Evolutionary conservation across 2,113 vertebrate genomes (phyloP).

Genomic region (Pristiophorus japonicus): DNA sequence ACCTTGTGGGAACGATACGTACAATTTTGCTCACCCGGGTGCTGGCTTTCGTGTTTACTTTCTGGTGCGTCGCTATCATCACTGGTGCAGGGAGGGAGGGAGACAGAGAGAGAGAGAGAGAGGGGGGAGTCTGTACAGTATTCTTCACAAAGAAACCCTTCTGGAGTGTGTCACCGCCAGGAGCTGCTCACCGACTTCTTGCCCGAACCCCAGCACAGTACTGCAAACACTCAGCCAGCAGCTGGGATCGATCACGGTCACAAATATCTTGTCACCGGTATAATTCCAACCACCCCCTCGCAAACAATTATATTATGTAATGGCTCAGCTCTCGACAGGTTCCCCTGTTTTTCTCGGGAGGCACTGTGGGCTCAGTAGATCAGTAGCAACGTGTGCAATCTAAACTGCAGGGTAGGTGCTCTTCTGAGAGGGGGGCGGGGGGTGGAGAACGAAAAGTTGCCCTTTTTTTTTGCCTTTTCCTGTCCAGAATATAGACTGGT

Average conservation of each 20-base stretch:
- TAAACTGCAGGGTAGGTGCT: neutral
- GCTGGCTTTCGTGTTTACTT: neutral
- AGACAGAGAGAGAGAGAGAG: too few relatives aligned
- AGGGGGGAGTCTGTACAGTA: neutral
- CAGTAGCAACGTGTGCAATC: neutral
- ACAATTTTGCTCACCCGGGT: constrained; percentile 20
- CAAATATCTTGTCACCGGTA: neutral
- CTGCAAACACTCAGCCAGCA: neutral
- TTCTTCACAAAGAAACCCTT: neutral
- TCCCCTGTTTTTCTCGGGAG: neutral
- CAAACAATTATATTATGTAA: neutral
- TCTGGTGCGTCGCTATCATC: constrained; percentile 32
- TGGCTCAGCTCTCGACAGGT: neutral
- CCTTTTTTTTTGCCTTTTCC: neutral
- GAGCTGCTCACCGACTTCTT: neutral
- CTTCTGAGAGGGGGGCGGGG: neutral
- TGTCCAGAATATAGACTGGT: neutral
- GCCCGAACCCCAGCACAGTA: neutral
- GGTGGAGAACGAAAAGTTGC: neutral
- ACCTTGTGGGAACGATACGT: constrained; percentile 23
- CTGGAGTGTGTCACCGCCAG: neutral
- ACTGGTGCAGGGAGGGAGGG: neutral
- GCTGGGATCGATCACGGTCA: neutral
- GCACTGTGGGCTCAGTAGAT: neutral
- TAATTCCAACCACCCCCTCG: neutral